Evolutionary conservation across 2,888 invertebrate genomes (phyloP), one percentile per base, ranked within the genome.

Genomic region (Neoascia interrupta): DNA sequence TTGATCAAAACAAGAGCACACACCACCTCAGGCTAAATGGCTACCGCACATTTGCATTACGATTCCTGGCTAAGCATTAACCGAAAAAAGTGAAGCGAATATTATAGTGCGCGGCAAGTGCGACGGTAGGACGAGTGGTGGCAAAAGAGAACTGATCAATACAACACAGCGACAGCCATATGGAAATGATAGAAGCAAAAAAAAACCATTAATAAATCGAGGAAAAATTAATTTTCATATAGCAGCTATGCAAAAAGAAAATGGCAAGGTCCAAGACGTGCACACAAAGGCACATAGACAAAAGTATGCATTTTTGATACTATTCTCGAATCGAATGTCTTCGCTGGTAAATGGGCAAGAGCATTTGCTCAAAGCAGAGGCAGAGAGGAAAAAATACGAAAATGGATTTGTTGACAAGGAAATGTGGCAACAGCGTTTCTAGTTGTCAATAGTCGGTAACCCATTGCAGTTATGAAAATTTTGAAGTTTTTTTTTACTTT

Each of bases 21-120:
- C 81, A 82, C 69, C 72, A 74, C 82, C 81, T 81, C 36, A 66
- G 76, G 82, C 64, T 54, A 81, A 69, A 16, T 75, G 81, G 82
- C 82, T 82, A 82, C 82, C 66, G 76, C 81, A 82, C 73, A 81
- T 82, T 81, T 75, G 75, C 69, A 81, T 81, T 74, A 74, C 69
- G 43, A 69, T 80, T 73, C 49, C 39, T 58, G 45, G 68, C 39
- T 68, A 58, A 21, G 37, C 60, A 69, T 81, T 51, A 75, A 69
- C n/a, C n/a, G n/a, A n/a, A n/a, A n/a, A n/a, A 47, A 80, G 58
- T 70, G 68, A 80, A 80, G 54, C 69, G 58, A 69, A 28, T 31
- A 75, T 69, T 74, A 80, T 61, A 34, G 28, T 23, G 28, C 15
- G 19, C 8, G 6, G n/a, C 13, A n/a, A 51, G n/a, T 11, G 10